phyloP scores from a whole-genome alignment of 2,797 vertebrate genomes.

The Triplophysa yarkandensis region DNA sequence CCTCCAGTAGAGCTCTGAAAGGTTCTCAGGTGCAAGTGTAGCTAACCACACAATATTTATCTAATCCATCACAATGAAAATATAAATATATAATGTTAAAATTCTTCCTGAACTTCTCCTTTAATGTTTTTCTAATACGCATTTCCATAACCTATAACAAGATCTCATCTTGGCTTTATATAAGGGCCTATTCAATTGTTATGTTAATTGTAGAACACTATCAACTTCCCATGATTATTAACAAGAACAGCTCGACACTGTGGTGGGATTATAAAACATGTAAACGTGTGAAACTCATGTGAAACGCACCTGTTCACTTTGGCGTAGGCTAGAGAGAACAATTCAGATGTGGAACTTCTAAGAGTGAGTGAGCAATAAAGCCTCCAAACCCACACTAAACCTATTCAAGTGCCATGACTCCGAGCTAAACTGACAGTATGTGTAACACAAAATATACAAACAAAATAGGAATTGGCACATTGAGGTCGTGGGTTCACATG shows the following conservation, averaged over 20 bases:
- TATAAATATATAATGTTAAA: neutral
- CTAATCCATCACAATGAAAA: no score
- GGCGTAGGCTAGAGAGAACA: neutral
- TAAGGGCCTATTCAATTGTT: neutral
- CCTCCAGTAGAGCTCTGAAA: conserved; percentile 11
- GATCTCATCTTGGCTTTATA: neutral
- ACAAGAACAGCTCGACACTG: no score
- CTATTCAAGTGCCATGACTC: neutral
- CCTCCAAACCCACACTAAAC: neutral
- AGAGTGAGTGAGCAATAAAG: neutral
- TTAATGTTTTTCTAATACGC: neutral
- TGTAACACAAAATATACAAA: neutral
- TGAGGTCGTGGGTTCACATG: neutral
- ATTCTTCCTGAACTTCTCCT: neutral
- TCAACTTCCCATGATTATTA: no score
- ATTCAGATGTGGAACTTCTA: neutral
- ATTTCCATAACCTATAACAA: neutral
- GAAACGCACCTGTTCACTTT: neutral
- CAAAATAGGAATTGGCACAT: neutral
- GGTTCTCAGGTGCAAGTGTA: conserved; percentile 3
- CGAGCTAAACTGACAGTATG: neutral
- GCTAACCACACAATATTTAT: no score
- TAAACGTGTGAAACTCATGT: neutral
- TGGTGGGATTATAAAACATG: neutral
- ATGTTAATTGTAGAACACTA: neutral